These are phyloP conservation scores for Cacatua alba DNA, from an alignment of 2,113 vertebrate species.

Conservation along the genomic window DNA sequence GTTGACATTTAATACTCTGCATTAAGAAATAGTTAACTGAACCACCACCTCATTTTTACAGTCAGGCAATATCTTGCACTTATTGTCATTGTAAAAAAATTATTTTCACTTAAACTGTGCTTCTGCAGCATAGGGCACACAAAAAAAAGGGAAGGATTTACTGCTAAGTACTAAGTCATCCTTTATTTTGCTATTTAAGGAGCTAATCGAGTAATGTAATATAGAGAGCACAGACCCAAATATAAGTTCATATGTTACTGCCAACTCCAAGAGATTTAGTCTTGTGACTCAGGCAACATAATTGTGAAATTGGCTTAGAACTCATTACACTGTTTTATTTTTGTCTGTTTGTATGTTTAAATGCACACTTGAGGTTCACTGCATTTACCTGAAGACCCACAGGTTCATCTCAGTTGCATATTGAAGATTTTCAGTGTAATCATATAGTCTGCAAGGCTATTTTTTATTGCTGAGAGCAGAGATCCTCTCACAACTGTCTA, in stretches of 20 bases:
- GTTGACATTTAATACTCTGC: background rate
- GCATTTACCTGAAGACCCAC: background rate
- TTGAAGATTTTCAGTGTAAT: background rate
- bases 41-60: background rate
- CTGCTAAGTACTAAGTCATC: conserved; percentile 37
- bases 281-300: conserved; percentile 28
- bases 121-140: background rate
- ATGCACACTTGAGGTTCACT: background rate
- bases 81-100: background rate
- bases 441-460: background rate
- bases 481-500: background rate
- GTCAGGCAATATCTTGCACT: background rate
- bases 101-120: background rate
- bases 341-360: conserved; percentile 35
- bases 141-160: conserved; percentile 13
- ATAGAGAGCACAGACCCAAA: conserved; percentile 2
- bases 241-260: conserved; percentile 17
- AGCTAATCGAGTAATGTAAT: conserved; percentile 40
- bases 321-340: conserved; percentile 29
- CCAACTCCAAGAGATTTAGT: conserved; percentile 29
- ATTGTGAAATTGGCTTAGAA: conserved; percentile 43
- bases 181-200: conserved; percentile 46
- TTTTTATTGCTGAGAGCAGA: background rate
- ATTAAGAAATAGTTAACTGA: conserved; percentile 1
- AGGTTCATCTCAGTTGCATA: background rate